Evolutionary conservation across 2,113 vertebrate genomes (phyloP), one percentile per base, ranked within the genome.

Genomic region (Rhinolophus ferrumequinum): DNA sequence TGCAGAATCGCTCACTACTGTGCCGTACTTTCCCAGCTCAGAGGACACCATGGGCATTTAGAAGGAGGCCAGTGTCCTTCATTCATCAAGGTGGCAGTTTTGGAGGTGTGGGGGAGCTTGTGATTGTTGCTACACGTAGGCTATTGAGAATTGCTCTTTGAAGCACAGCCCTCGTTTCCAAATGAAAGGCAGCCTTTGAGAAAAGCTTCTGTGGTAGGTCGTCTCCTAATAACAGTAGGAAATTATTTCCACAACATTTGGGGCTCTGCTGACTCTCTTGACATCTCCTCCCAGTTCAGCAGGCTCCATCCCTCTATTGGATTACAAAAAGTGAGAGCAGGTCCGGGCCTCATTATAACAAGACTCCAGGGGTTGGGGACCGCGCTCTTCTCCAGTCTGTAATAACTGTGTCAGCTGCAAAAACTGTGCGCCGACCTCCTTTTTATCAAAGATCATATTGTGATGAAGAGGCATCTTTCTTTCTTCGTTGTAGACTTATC

Each of bases 281-380:
- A 76, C 88, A 89, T 98, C 98, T 97, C 94, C 97, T 96, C 93
- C 97, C 97, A 81, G 92, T 98, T 97, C 93, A 84, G 97, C 97
- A 98, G 90, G 67, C 85, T 41, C 92, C 79, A 83, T n/a, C 72
- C 52, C 67, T 98, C 21, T 0, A 92, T 97, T 94, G 76, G 96
- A 97, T 92, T 96, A 96, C 81, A 90, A 92, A 98, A 98, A 97
- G 95, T 98, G 97, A 96, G 95, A 95, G 86, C 77, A 96, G 93
- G 89, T 62, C 94, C 86, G 81, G 41, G 79, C 92, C 95, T 98
- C 97, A 85, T 97, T 98, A 95, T 97, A 98, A 97, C 89, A 96
- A 96, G 90, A 88, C 76, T 98, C 94, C 96, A 89, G 95, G 98
- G 86, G 95, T 22, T 97, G 89, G 93, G 95, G 84, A 80, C 88